phyloP scores from a whole-genome alignment of 1,140 invertebrate species.

The Mactra quadrangularis region DNA sequence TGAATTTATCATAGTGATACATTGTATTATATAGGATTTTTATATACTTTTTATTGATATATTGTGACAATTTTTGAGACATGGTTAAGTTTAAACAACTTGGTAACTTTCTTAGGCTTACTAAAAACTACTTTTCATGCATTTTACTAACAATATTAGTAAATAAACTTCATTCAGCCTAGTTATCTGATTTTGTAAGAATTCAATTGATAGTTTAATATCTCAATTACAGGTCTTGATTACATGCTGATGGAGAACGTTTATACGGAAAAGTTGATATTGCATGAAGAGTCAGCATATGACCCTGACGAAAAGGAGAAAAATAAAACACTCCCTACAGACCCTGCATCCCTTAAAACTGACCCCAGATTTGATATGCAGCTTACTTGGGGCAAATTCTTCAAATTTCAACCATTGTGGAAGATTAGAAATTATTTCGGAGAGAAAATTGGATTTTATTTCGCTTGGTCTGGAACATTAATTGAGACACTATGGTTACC shows the following conservation, averaged over 20 bases:
- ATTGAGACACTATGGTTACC: constrained; percentile 82
- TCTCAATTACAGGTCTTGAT: constrained; percentile 79
- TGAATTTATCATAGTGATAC: too few species aligned
- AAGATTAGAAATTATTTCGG: constrained; percentile 84
- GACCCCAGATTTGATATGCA: constrained; percentile 76
- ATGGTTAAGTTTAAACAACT: too few species aligned
- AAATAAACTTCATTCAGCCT: too few species aligned
- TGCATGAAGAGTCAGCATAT: constrained; percentile 81
- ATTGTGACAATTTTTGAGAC: too few species aligned
- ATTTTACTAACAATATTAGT: too few species aligned
- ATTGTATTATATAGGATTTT: too few species aligned
- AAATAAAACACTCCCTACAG: neutral
- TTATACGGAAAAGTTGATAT: constrained; percentile 80
- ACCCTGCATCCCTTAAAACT: neutral
- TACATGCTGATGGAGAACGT: constrained; percentile 81
- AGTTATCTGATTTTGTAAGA: too few species aligned
- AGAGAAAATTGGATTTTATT: constrained; percentile 84
- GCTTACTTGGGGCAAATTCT: constrained; percentile 77
- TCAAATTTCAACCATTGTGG: constrained; percentile 82
- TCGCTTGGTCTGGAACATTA: constrained; percentile 83
- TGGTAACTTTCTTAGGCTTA: too few species aligned
- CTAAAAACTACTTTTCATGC: too few species aligned
- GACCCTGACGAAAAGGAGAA: constrained; percentile 50
- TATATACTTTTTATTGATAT: too few species aligned
- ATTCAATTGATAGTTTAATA: too few species aligned